Evolutionary conservation across 2,797 vertebrate species (phyloP).

Genomic region (Microctenopoma steveboyesi): DNA sequence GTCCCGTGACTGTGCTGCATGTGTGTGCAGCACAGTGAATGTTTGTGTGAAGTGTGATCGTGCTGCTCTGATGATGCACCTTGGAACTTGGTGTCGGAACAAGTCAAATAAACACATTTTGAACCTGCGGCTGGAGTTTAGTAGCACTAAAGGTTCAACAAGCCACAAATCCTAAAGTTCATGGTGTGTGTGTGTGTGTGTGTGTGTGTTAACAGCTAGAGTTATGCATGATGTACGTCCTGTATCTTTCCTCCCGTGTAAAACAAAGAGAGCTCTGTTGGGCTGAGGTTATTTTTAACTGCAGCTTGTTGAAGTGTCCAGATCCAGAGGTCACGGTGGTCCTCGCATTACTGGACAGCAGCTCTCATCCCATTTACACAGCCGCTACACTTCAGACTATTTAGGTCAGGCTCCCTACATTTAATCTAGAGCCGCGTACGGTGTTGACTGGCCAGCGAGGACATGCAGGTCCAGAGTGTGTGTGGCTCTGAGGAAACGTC

Average conservation of each 20-base stretch:
- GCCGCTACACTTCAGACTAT: constrained; percentile 12
- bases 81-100: no score
- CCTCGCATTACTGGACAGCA: constrained; percentile 56
- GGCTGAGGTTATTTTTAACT: constrained; percentile 59
- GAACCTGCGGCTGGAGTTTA: constrained; percentile 1
- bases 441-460: not conserved
- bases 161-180: not conserved
- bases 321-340: constrained; percentile 55
- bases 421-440: not conserved
- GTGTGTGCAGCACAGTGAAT: no score
- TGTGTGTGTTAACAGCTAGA: not conserved
- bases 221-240: constrained; percentile 2
- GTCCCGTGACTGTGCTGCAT: not conserved
- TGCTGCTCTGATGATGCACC: no score
- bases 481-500: not conserved
- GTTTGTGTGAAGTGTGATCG: no score
- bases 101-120: no score
- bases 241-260: constrained; percentile 1
- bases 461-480: not conserved
- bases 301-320: constrained; percentile 12
- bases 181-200: not conserved
- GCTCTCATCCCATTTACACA: constrained; percentile 16
- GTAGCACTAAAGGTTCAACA: constrained; percentile 32
- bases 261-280: constrained; percentile 23
- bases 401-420: not conserved